Conservation (phyloP, 2,888 invertebrate species). For the Ochropacha duplaris region DNA sequence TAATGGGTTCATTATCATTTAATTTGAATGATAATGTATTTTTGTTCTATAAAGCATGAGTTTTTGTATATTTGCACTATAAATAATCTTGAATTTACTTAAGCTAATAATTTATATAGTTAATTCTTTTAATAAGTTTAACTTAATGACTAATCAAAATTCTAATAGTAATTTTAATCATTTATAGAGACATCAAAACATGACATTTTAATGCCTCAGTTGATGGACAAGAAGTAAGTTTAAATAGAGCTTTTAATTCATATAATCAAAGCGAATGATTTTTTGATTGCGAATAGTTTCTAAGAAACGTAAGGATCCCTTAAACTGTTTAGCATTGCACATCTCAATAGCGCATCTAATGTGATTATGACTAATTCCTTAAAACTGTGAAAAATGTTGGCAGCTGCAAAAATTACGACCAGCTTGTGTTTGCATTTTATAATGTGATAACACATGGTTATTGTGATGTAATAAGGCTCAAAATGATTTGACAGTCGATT, state of each 20-base stretch:
- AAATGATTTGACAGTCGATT: constrained; percentile 47
- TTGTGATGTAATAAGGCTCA: constrained; percentile 41
- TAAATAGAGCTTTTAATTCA: not conserved
- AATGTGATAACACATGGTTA: constrained; percentile 22
- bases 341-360: constrained; percentile 49
- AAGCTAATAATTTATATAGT: too few relatives aligned
- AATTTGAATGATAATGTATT: too few relatives aligned
- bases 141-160: too few relatives aligned
- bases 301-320: constrained; percentile 19
- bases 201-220: not conserved
- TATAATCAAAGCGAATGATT: not conserved
- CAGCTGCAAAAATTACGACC: constrained; percentile 55
- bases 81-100: too few relatives aligned
- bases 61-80: too few relatives aligned
- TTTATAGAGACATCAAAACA: too few relatives aligned
- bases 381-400: constrained; percentile 56
- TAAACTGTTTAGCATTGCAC: constrained; percentile 34
- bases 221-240: not conserved
- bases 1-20: too few relatives aligned
- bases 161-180: too few relatives aligned
- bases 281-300: not conserved
- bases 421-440: constrained; percentile 40
- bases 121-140: too few relatives aligned
- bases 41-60: too few relatives aligned
- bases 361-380: constrained; percentile 68